These are phyloP conservation scores for Drosophila cracens DNA, from an alignment of 2,888 invertebrate species.

Conservation along the genomic window DNA sequence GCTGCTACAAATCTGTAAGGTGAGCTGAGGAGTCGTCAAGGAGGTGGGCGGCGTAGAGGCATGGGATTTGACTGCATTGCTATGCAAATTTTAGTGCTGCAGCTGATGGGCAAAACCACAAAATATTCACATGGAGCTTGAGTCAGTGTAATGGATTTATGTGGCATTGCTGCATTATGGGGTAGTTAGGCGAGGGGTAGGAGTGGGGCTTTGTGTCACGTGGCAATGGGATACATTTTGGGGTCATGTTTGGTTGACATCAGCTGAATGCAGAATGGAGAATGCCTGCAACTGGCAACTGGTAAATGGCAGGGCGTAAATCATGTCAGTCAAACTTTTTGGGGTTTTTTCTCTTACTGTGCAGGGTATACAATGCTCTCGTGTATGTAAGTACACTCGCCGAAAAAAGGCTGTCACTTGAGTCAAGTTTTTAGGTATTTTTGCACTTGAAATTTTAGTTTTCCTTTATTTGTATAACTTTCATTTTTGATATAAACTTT, in stretches of 20 bases:
- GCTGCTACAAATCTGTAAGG: slow-evolving; percentile 22
- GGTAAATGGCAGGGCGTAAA: slow-evolving; percentile 42
- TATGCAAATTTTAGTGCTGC: slow-evolving; percentile 49
- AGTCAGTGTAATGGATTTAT: slow-evolving; percentile 33
- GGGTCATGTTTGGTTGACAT: slow-evolving; percentile 70
- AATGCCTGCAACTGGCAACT: slow-evolving; percentile 11
- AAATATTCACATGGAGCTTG: slow-evolving; percentile 31
- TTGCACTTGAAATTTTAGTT: not conserved
- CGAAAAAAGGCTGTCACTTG: not conserved
- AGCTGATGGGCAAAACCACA: slow-evolving; percentile 33
- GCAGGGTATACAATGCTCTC: not conserved
- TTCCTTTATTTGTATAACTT: not conserved
- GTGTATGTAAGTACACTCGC: not conserved
- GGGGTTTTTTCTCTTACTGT: slow-evolving; percentile 11
- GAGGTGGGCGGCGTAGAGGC: not conserved
- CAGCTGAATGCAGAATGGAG: slow-evolving; percentile 36
- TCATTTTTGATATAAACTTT: not conserved
- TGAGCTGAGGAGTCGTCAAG: not conserved
- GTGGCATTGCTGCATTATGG: slow-evolving; percentile 29
- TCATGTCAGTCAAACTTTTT: slow-evolving; percentile 39
- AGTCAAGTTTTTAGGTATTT: not conserved
- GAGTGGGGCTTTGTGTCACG: not conserved
- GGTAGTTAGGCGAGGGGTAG: not conserved
- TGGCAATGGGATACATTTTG: slow-evolving; percentile 45
- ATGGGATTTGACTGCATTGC: slow-evolving; percentile 44